Base-by-base conservation (phyloP, 1,140 invertebrate species). In the Drosophila nebulosa region DNA sequence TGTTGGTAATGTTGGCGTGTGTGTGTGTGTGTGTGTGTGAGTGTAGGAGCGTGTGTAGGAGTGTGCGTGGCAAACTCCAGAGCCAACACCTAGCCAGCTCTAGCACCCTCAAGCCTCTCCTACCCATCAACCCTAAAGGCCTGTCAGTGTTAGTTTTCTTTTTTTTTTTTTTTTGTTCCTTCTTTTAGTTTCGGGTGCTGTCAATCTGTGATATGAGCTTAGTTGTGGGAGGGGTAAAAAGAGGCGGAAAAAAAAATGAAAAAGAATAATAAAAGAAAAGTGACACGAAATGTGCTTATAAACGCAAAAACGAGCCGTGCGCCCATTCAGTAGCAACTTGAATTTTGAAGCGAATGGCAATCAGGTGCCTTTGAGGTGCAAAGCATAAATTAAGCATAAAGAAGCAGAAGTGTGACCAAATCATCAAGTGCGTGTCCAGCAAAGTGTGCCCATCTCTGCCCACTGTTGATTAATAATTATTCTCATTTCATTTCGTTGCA, bases 221-320 rank as follows among this genome's bases (percentile, higher is more conserved):
- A 59, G 24, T 24, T n/a, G 39, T 10, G 30, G 30, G 30, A 3
- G 30, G 30, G 10, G 2, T n/a, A n/a, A n/a, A n/a, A n/a, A n/a
- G 24, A 2, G 24, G 24, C 2, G 24, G 24, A 4, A 24, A 24
- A 24, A 36, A 36, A 36, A 36, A n/a, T 12, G 35, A 36, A 36
- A 69, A 59, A 50, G 46, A 58, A 62, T 64, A 24, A 64, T 46
- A 50, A 80, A 70, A 32, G 59, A 75, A 66, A 77, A 88, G 77
- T 88, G 83, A 88, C 83, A 88, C 83, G 83, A 89, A 86, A 89
- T 70, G 75, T 65, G 83, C 83, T 88, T 88, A 88, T 89, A 88
- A 88, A 70, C 83, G 56, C 64, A 88, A 86, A 83, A 69, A 55
- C 74, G 27, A 65, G 67, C 68, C 65, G 69, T 61, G 67, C 59